Evolutionary conservation across 2,888 invertebrate genomes (phyloP).

Genomic region (Hydrotaea diabolus): DNA sequence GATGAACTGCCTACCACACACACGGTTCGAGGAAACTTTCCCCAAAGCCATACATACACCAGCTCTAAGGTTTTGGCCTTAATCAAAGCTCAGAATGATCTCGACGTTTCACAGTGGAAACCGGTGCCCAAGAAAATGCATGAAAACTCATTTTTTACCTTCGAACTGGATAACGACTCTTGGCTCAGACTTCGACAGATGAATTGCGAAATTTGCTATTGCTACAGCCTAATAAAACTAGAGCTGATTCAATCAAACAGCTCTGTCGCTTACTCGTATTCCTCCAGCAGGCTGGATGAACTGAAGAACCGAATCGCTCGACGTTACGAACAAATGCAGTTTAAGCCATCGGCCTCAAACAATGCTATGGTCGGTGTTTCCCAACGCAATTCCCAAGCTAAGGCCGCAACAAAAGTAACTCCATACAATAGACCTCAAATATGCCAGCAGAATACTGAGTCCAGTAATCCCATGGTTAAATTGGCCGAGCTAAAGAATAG

Average conservation of each 20-base stretch:
- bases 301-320: background rate
- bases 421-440: background rate
- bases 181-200: background rate
- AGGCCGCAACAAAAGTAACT: background rate
- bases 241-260: background rate
- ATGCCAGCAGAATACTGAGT: background rate
- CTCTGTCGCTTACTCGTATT: too few species aligned
- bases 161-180: background rate
- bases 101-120: background rate
- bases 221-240: background rate
- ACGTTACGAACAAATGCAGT: background rate
- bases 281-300: background rate
- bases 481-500: background rate
- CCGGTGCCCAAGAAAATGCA: background rate
- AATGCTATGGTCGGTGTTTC: background rate
- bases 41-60: background rate
- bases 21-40: background rate
- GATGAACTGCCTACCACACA: too few species aligned
- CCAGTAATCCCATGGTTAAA: background rate
- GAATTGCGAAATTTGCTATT: background rate
- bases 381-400: background rate
- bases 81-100: background rate
- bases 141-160: background rate
- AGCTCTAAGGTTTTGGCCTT: background rate
- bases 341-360: background rate